Evolutionary conservation across 2,113 vertebrate genomes (phyloP), one percentile per base, ranked within the genome.

Genomic region (Trematomus loennbergii): DNA sequence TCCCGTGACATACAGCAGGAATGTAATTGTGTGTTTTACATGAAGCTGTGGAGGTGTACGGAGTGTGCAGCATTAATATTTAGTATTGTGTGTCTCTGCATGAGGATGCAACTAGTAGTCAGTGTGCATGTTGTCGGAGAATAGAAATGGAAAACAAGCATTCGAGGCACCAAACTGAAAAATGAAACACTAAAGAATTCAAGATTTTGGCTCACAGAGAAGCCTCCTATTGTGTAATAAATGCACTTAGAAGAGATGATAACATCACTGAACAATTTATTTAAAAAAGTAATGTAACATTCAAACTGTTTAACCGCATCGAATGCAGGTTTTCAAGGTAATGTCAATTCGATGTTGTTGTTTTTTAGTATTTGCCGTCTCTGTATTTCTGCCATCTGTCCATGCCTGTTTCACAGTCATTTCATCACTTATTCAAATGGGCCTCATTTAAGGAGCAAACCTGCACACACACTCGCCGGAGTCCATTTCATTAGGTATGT

Each of bases 341-440:
- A 78, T 45, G 67, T 76, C 33, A 68, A 54, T 50, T 46, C 74
- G 60, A 85, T 87, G 68, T 64, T 83, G 65, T 54, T n/a, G 60
- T 10, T 68, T 68, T 40, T 71, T 60, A 13, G n/a, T 50, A 52
- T 82, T 78, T 79, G 0, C 16, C 11, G 15, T 46, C 29, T n/a
- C 3, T 74, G 50, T 16, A 17, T 58, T 18, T 73, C 45, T 53
- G 1, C 3, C 20, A 3, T 63, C 60, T 4, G 5, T 69, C 67
- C 66, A 49, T 48, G 29, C 72, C 43, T 64, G 46, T 65, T 46
- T 72, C 2, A 9, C 12, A 12, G 49, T 58, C 33, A 57, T 60
- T 52, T 60, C 8, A 16, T 59, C 12, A 48, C 69, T 86, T 79
- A 75, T 72, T 75, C 75, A 80, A 82, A 73, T 55, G 50, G 22